A percentile compares a stretch with the other conserved stretches of the same genome.
phyloP scores from a whole-genome alignment of 2,888 invertebrate species.

The Micropterix aruncella region DNA sequence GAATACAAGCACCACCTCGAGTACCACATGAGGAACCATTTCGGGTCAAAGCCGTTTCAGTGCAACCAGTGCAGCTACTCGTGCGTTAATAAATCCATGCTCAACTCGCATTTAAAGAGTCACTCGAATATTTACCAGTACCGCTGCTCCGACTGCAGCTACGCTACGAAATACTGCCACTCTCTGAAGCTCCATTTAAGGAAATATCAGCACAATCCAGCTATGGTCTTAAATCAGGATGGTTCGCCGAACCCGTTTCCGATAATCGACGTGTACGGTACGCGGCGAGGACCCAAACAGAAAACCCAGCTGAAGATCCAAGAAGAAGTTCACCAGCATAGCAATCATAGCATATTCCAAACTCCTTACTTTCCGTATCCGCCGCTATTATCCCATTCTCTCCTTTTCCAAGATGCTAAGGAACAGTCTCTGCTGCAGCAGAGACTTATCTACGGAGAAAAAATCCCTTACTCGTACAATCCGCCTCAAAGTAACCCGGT shows the following conservation, averaged over 20 bases:
- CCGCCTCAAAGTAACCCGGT: constrained; percentile 6
- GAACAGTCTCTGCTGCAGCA: constrained; percentile 25
- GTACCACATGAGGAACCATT: constrained; percentile 91
- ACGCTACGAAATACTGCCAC: constrained; percentile 97
- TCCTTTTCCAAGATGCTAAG: constrained; percentile 23
- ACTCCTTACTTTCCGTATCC: constrained; percentile 32
- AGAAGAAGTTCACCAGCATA: constrained; percentile 22
- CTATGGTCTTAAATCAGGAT: constrained; percentile 78
- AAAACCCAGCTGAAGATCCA: constrained; percentile 28
- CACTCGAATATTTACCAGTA: constrained; percentile 90
- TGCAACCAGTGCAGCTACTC: constrained; percentile 80
- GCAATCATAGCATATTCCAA: constrained; percentile 27
- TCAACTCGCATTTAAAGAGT: constrained; percentile 94
- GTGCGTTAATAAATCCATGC: constrained; percentile 98
- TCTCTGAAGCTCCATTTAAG: constrained; percentile 89
- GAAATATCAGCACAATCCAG: constrained; percentile 84
- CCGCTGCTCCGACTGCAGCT: constrained; percentile 84
- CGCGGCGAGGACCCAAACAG: constrained; percentile 73
- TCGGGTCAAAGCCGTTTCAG: constrained; percentile 89
- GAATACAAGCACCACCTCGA: constrained; percentile 98
- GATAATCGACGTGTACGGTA: constrained; percentile 85
- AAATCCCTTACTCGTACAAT: constrained; percentile 11
- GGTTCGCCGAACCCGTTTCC: constrained; percentile 79
- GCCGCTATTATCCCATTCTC: constrained; percentile 32
- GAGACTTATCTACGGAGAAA: constrained; percentile 24